These are phyloP conservation scores for Aeoliscus strigatus DNA, from an alignment of 2,797 vertebrate genomes.

Conservation along the genomic window DNA sequence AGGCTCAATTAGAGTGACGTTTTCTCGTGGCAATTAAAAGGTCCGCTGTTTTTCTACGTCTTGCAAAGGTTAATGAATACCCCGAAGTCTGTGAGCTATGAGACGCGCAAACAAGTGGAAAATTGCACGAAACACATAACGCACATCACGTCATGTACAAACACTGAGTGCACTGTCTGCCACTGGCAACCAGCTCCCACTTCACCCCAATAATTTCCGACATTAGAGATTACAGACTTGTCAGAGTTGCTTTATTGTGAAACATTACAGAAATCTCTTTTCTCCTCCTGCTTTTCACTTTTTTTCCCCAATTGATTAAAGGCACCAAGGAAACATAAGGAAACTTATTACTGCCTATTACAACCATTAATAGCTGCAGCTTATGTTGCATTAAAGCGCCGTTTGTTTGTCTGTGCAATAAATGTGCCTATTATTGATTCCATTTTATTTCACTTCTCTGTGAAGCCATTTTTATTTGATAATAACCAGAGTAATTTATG, in stretches of 20 bases:
- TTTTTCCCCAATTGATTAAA: conserved; percentile 48
- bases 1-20: conserved; percentile 77
- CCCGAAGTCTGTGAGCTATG: conserved; percentile 54
- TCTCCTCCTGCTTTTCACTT: conserved; percentile 10
- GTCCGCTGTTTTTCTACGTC: conserved; percentile 72
- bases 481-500: conserved; percentile 57
- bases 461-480: conserved; percentile 61
- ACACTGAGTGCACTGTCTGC: conserved; percentile 51
- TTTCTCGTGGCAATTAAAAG: conserved; percentile 75
- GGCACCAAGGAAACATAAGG: conserved; percentile 43
- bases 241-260: conserved; percentile 71
- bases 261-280: conserved; percentile 50
- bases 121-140: conserved; percentile 64
- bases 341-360: conserved; percentile 65
- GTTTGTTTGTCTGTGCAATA: conserved; percentile 63
- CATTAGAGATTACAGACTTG: conserved; percentile 68
- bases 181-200: conserved; percentile 38
- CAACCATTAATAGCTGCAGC: conserved; percentile 61
- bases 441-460: conserved; percentile 58
- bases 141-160: conserved; percentile 46
- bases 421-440: conserved; percentile 52
- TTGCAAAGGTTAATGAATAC: conserved; percentile 79
- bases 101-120: conserved; percentile 55
- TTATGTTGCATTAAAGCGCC: conserved; percentile 56
- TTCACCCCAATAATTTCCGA: conserved; percentile 67